A percentile compares a stretch with the other conserved stretches of the same genome.
phyloP scores from a whole-genome alignment of 2,888 invertebrate genomes.

The Halictus ligatus region DNA sequence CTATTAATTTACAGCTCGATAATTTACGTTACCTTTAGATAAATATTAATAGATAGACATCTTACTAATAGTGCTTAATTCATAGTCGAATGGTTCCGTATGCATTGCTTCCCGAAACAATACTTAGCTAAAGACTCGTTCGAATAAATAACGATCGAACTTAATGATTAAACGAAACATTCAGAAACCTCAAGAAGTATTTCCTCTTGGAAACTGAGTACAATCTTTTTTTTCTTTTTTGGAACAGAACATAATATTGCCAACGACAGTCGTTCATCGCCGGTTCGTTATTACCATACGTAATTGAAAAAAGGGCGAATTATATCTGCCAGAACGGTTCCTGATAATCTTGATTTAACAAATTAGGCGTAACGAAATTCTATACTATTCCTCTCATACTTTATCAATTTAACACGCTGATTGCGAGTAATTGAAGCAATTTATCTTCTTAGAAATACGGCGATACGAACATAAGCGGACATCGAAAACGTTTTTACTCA shows the following conservation, averaged over 20 bases:
- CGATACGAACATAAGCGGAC: slow-evolving; percentile 3
- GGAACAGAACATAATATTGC: not conserved
- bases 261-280: not conserved
- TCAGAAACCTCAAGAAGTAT: not conserved
- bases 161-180: not conserved
- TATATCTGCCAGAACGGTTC: not conserved
- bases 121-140: not conserved
- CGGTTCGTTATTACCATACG: not conserved
- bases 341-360: slow-evolving; percentile 2
- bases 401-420: slow-evolving; percentile 16
- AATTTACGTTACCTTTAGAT: slow-evolving; percentile 50
- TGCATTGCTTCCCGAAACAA: slow-evolving; percentile 21
- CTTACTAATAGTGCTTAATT: slow-evolving; percentile 43
- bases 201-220: not conserved
- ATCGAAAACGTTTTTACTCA: slow-evolving; percentile 16
- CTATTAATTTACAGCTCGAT: slow-evolving; percentile 56
- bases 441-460: not conserved
- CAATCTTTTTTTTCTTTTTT: not conserved
- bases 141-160: slow-evolving; percentile 8
- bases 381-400: not conserved
- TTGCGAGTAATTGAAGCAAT: slow-evolving; percentile 15
- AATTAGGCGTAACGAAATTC: not conserved
- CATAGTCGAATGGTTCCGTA: slow-evolving; percentile 31
- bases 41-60: slow-evolving; percentile 53
- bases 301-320: not conserved